Conservation (phyloP, 2,888 invertebrate genomes). For the Phyllotreta cruciferae region DNA sequence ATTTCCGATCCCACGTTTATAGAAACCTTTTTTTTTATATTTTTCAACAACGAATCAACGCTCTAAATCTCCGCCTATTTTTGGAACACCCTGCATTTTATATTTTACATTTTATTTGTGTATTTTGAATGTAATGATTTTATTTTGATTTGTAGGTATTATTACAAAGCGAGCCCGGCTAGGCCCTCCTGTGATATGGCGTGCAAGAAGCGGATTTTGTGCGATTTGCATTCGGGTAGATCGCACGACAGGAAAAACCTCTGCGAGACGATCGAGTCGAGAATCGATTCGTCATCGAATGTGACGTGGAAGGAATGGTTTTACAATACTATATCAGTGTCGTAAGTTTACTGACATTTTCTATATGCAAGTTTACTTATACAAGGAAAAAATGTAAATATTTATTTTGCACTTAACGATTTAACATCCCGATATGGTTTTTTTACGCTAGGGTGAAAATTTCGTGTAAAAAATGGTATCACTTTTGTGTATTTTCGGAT, state of each 20-base stretch:
- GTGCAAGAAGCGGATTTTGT: conserved; percentile 84
- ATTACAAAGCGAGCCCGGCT: conserved; percentile 89
- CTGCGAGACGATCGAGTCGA: conserved; percentile 82
- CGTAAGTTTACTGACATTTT: conserved; percentile 74
- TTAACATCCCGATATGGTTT: too few species aligned
- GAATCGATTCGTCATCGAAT: conserved; percentile 78
- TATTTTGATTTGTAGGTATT: conserved; percentile 67
- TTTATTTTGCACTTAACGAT: too few species aligned
- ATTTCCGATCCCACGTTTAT: too few species aligned
- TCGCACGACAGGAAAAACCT: conserved; percentile 85
- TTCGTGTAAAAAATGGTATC: too few species aligned
- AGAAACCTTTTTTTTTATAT: too few species aligned
- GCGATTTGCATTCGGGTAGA: conserved; percentile 85
- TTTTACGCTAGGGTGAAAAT: too few species aligned
- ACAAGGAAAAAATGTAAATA: too few species aligned
- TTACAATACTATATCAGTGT: conserved; percentile 84
- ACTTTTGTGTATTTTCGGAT: too few species aligned
- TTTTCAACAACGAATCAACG: too few species aligned
- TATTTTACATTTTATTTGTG: conserved; percentile 1
- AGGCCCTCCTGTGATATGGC: conserved; percentile 82
- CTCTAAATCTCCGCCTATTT: too few species aligned
- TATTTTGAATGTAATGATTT: neutral
- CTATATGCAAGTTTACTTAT: too few species aligned
- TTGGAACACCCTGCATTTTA: too few species aligned
- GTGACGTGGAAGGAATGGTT: conserved; percentile 88